Evolutionary conservation across 1,140 invertebrate genomes (phyloP).

Genomic region (Papilio polyxenes): DNA sequence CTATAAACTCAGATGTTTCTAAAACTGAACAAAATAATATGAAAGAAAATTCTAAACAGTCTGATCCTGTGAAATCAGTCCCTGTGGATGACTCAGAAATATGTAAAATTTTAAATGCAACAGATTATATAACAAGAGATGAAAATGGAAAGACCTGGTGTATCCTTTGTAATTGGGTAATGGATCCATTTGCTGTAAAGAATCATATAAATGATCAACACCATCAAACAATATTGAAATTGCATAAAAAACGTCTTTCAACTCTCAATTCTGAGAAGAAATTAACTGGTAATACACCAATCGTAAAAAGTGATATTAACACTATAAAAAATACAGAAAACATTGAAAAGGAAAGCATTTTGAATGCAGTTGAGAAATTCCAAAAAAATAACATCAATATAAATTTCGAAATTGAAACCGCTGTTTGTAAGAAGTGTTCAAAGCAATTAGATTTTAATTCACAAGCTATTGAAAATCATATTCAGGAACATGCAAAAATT

Average conservation of each 20-base stretch:
- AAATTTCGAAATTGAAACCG: slow-evolving; percentile 44
- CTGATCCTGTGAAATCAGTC: neutral
- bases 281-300: neutral
- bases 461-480: slow-evolving; percentile 45
- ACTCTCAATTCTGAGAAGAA: slow-evolving; percentile 35
- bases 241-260: slow-evolving; percentile 45
- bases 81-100: slow-evolving; percentile 40
- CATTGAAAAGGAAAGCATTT: slow-evolving; percentile 29
- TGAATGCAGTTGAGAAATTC: slow-evolving; percentile 39
- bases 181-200: slow-evolving; percentile 7
- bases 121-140: slow-evolving; percentile 40
- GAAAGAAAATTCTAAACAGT: slow-evolving; percentile 13
- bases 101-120: slow-evolving; percentile 39
- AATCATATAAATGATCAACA: slow-evolving; percentile 41
- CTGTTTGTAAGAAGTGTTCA: slow-evolving; percentile 49
- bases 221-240: slow-evolving; percentile 44
- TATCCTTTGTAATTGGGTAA: slow-evolving; percentile 45
- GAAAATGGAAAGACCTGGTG: slow-evolving; percentile 39
- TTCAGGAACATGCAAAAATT: slow-evolving; percentile 43
- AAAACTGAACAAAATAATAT: neutral
- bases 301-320: neutral
- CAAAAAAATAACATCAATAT: slow-evolving; percentile 48
- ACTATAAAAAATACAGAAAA: slow-evolving; percentile 11
- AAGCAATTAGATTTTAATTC: slow-evolving; percentile 43
- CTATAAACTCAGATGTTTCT: neutral